phyloP scores from a whole-genome alignment of 2,888 invertebrate genomes.

The Adelphocoris suturalis region DNA sequence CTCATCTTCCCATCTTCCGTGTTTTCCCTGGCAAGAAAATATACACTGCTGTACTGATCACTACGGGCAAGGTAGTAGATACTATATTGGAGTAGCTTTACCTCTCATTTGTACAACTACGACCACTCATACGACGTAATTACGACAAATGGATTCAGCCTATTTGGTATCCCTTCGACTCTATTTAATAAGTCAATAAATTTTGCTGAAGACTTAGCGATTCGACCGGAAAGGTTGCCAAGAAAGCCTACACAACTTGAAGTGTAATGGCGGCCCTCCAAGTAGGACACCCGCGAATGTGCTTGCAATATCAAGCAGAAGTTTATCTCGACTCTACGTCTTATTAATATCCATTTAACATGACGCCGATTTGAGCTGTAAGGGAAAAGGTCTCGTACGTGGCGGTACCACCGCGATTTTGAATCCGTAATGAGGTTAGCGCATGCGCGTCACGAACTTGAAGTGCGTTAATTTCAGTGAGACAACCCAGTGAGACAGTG shows the following conservation, averaged over 20 bases:
- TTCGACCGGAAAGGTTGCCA: background rate
- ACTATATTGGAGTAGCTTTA: too few species aligned
- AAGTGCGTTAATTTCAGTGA: background rate
- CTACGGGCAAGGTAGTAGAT: too few species aligned
- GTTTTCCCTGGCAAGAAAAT: too few species aligned
- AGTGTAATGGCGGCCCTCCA: background rate
- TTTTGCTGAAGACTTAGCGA: background rate
- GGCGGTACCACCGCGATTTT: background rate
- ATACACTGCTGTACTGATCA: too few species aligned
- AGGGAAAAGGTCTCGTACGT: constrained; percentile 9
- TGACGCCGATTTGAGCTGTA: background rate
- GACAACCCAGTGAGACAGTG: background rate
- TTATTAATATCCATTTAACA: background rate
- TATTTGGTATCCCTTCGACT: too few species aligned
- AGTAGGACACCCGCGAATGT: background rate
- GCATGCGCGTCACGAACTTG: constrained; percentile 10
- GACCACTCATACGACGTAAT: too few species aligned
- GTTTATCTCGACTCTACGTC: background rate
- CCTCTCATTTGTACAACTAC: too few species aligned
- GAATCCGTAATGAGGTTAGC: background rate
- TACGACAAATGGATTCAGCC: too few species aligned
- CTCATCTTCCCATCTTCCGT: too few species aligned
- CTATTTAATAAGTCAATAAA: background rate
- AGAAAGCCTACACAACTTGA: background rate
- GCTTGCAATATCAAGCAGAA: background rate